phyloP scores from a whole-genome alignment of 2,797 vertebrate species.

The Eleutherodactylus coqui region DNA sequence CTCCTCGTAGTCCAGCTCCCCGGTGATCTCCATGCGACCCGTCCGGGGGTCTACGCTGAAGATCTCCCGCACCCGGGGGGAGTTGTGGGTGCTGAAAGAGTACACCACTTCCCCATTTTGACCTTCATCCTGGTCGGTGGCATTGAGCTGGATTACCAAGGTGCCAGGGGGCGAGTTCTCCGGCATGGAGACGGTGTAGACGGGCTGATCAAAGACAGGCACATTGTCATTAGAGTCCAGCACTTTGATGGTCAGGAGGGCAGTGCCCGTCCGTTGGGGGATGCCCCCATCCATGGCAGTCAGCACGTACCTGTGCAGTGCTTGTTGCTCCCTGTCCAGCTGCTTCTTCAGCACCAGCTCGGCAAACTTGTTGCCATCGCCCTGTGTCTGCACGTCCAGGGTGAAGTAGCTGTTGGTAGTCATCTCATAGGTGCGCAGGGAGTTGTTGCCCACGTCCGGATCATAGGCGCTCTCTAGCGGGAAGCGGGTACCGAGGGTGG shows the following conservation, averaged over 20 bases:
- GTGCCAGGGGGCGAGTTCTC: slow-evolving; percentile 93
- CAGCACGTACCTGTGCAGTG: slow-evolving; percentile 94
- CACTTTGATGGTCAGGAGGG: slow-evolving; percentile 92
- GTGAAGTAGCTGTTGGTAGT: slow-evolving; percentile 94
- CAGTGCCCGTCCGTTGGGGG: slow-evolving; percentile 93
- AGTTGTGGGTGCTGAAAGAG: slow-evolving; percentile 95
- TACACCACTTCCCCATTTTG: slow-evolving; percentile 93
- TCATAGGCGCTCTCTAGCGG: slow-evolving; percentile 96
- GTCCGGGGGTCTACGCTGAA: slow-evolving; percentile 89
- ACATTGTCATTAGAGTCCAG: slow-evolving; percentile 97
- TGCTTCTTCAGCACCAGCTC: slow-evolving; percentile 93
- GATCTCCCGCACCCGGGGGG: slow-evolving; percentile 87
- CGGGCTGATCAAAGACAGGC: slow-evolving; percentile 92
- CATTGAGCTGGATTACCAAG: slow-evolving; percentile 92
- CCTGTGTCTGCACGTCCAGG: slow-evolving; percentile 94
- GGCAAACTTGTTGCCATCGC: slow-evolving; percentile 90
- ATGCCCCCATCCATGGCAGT: slow-evolving; percentile 96
- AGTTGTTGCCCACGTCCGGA: slow-evolving; percentile 95
- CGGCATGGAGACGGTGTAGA: slow-evolving; percentile 89
- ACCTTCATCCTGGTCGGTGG: slow-evolving; percentile 94
- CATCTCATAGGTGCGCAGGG: slow-evolving; percentile 93
- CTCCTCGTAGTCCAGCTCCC: slow-evolving; percentile 94
- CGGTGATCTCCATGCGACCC: slow-evolving; percentile 91
- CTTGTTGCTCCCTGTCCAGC: slow-evolving; percentile 94
- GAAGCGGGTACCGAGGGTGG: slow-evolving; percentile 92